Evolutionary conservation across 2,888 invertebrate genomes (phyloP), one percentile per base, ranked within the genome.

Genomic region (Lottia scabra): DNA sequence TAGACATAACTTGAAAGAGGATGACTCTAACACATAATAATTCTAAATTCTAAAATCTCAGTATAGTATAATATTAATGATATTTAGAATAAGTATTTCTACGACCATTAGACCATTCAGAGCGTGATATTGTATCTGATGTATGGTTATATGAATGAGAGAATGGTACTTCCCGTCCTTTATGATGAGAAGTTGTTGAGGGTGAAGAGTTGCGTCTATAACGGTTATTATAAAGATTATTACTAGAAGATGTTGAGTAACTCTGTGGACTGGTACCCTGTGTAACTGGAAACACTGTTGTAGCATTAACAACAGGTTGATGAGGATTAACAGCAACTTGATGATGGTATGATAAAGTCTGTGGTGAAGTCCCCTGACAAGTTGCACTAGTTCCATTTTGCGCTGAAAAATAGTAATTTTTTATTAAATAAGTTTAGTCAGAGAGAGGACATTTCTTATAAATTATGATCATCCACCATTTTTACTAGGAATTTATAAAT

Each of bases 121-220:
- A 23, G 12, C 56, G 10, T 23, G 23, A 23, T 23, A 23, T 19
- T 10, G 56, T 12, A 56, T 56, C 56, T 3, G 56, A 56, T 2
- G 56, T 23, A 23, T 56, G 56, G 23, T 56, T 56, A 56, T 56
- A 56, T 12, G 56, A 56, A 56, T 56, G 56, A 56, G 56, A 56
- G 56, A 23, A 56, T 6, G 56, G 56, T 19, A 23, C 23, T 56
- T 56, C 56, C 2, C 56, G 12, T 8, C 56, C 56, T 23, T 23
- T 23, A 23, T 56, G 19, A 56, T 56, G 56, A 56, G 19, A 23
- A 19, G 56, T 12, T 2, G 19, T 19, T 56, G 56, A 56, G 1
- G 56, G 56, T 23, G 56, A 56, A 10, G 56, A 56, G 23, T 56
- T 56, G 19, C 56, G 19, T 23, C 56, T 19, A 56, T 56, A 56